Evolutionary conservation across 1,140 invertebrate genomes (phyloP), one percentile per base, ranked within the genome.

Genomic region (Drosophila willistoni): DNA sequence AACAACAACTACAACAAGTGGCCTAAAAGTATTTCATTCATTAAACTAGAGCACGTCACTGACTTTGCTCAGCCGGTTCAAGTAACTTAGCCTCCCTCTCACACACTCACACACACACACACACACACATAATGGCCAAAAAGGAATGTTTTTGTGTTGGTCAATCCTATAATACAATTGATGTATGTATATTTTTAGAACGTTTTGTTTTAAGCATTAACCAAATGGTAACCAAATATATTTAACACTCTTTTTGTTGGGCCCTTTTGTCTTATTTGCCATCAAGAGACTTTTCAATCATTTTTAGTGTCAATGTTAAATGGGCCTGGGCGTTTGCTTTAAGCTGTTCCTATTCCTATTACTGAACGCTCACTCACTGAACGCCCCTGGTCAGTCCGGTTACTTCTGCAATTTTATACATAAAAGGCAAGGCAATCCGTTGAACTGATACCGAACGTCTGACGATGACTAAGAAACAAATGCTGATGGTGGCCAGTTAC

Each of bases 361-460:
- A 19, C 29, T 34, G 29, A 33, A 22, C 25, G 42, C 73, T 80
- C 75, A 76, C 83, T 81, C 80, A 36, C 9, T 29, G 7, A 86
- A 67, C 78, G 81, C 81, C 81, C 70, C 65, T 73, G 71, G 82
- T 71, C 72, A 74, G 84, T 5, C 29, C 29, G 29, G 29, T 83
- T 79, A 91, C 89, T 85, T 91, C 89, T 91, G 89, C 89, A 85
- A 91, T 85, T 91, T 91, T 91, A 90, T 77, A 91, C 89, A 80
- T 90, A 91, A 85, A 91, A 85, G 84, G 83, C 84, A 89, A 82
- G 71, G 84, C 75, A 78, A 77, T 57, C 71, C 68, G 68, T 60
- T 68, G 75, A 61, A 73, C 64, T 76, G 73, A 63, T 75, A 65
- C 65, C 65, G 62, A 44, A 64, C 69, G 65, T 56, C 69, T 5